These are phyloP conservation scores for Macrobrachium rosenbergii DNA, from an alignment of 1,140 invertebrate genomes.

Conservation along the genomic window DNA sequence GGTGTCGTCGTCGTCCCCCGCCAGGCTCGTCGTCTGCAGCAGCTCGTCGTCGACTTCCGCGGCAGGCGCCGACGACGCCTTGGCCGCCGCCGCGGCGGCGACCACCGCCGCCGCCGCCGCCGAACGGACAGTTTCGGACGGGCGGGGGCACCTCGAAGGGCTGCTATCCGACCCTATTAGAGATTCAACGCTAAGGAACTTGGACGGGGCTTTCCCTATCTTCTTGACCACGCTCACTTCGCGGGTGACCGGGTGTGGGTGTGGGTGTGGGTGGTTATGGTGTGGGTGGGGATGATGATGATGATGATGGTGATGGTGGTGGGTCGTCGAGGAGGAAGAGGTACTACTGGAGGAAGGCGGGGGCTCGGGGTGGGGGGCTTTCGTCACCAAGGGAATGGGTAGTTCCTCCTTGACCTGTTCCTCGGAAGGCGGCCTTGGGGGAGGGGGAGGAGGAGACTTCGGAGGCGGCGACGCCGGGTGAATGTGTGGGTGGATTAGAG, in stretches of 20 bases:
- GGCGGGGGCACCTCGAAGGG: constrained; percentile 21
- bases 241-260: constrained; percentile 1
- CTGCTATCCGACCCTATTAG: constrained; percentile 50
- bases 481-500: constrained; percentile 57
- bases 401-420: constrained; percentile 68
- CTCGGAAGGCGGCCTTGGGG: constrained; percentile 66
- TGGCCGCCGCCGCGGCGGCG: background rate
- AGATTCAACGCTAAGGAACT: constrained; percentile 66
- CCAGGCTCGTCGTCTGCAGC: constrained; percentile 34
- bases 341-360: constrained; percentile 12
- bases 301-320: constrained; percentile 18
- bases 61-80: constrained; percentile 16
- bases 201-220: constrained; percentile 48
- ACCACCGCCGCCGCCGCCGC: background rate
- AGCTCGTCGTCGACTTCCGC: constrained; percentile 8
- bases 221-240: constrained; percentile 48
- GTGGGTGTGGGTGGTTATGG: constrained; percentile 10
- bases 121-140: background rate
- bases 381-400: constrained; percentile 64
- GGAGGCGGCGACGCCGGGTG: constrained; percentile 61
- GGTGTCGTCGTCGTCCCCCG: constrained; percentile 27
- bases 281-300: background rate
- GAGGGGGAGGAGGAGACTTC: constrained; percentile 15
- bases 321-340: constrained; percentile 15
- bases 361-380: constrained; percentile 48